Evolutionary conservation across 2,888 invertebrate genomes (phyloP).

Genomic region (Dichetophora obliterata): DNA sequence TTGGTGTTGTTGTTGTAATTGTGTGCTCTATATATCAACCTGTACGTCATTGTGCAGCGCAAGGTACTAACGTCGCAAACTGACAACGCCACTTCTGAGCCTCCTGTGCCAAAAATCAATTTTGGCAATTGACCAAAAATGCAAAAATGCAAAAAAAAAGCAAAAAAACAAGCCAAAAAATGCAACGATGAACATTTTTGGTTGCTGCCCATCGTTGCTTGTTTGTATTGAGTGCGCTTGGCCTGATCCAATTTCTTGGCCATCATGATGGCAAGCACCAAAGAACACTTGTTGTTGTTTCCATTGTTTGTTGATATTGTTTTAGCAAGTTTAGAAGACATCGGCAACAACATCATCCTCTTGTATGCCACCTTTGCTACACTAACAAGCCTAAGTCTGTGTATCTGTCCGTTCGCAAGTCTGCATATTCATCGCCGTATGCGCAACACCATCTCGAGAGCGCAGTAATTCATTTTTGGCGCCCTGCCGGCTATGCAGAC

Average conservation of each 20-base stretch:
- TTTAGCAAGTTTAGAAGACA: not conserved
- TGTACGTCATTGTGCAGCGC: conserved; percentile 3
- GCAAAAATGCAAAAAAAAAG: conserved; percentile 27
- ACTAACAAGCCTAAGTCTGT: conserved; percentile 26
- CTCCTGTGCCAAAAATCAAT: conserved; percentile 56
- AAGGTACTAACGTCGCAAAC: conserved; percentile 25
- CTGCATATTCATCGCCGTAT: conserved; percentile 18
- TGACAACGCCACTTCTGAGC: conserved; percentile 43
- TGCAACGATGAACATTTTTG: conserved; percentile 13
- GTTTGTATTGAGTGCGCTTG: conserved; percentile 13
- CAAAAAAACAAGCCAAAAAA: conserved; percentile 6
- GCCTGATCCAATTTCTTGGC: conserved; percentile 30
- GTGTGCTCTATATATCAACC: not conserved
- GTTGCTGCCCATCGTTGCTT: not conserved
- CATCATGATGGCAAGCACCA: conserved; percentile 36
- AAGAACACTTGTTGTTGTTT: conserved; percentile 30
- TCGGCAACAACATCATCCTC: not conserved
- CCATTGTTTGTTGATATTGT: conserved; percentile 15
- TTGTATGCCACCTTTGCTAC: conserved; percentile 27
- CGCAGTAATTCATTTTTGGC: conserved; percentile 35
- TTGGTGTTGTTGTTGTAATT: conserved; percentile 15
- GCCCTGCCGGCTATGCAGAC: conserved; percentile 30
- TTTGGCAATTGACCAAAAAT: conserved; percentile 58
- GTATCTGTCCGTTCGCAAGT: not conserved
- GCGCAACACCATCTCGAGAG: conserved; percentile 33